phyloP scores from a whole-genome alignment of 2,888 invertebrate species.

The Eristalis intricaria region DNA sequence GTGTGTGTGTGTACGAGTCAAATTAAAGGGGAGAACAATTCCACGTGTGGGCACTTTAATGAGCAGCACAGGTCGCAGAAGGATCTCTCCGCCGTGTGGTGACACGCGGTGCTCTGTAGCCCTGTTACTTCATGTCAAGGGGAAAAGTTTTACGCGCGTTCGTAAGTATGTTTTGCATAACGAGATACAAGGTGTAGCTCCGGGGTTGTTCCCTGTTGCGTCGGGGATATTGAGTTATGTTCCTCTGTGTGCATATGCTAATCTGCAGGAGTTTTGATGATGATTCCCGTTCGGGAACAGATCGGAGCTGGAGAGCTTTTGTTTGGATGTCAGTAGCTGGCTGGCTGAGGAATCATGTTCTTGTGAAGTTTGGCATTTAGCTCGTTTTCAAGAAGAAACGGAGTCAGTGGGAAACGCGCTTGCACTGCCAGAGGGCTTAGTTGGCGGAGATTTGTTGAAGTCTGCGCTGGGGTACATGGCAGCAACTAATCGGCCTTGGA shows the following conservation, averaged over 20 bases:
- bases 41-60: conserved; percentile 21
- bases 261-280: background rate
- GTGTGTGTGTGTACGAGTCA: background rate
- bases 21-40: conserved; percentile 30
- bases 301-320: background rate
- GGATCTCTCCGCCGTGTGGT: conserved; percentile 5
- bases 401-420: background rate
- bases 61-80: background rate
- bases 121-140: conserved; percentile 12
- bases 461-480: background rate
- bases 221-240: background rate
- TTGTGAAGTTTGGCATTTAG: background rate
- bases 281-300: background rate
- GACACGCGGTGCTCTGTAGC: background rate
- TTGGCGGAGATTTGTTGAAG: background rate
- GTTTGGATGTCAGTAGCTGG: background rate
- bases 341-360: background rate
- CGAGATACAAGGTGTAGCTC: background rate
- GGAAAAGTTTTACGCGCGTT: conserved; percentile 3
- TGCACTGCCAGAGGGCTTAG: background rate
- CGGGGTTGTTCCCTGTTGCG: background rate
- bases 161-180: conserved; percentile 1
- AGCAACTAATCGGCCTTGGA: background rate
- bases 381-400: background rate
- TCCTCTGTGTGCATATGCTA: background rate